Base-by-base conservation (phyloP, 2,888 invertebrate genomes). In the Archips xylosteana region DNA sequence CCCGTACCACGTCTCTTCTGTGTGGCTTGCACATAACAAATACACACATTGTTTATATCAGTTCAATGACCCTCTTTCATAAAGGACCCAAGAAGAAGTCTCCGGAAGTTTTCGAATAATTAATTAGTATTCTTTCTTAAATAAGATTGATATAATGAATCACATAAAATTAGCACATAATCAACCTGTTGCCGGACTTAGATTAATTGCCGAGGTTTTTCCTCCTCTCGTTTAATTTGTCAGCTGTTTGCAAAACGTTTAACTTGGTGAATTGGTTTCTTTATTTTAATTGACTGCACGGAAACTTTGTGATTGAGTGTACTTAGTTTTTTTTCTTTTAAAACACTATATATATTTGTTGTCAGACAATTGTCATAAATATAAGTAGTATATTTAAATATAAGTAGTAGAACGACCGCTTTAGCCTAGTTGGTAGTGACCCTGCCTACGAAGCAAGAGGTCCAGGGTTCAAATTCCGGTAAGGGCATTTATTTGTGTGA, bases 201-300 rank as follows among this genome's bases (percentile, higher is more conserved):
- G 47, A 72, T 72, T 57, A 72, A 68, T 68, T 57, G 39, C 67
- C 39, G 23, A 15, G 60, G 66, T 67, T 72, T 72, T 72, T 63
- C 57, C 47, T 49, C 39, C 5, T 32, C 5, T 32, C 36, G 32
- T 62, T 62, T 68, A 67, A 72, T 72, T 72, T 63, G 67, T 68
- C 72, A 61, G 61, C 15, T 72, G 57, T 72, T 72, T 45, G 67
- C 34, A 54, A n/a, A 72, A 10, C 72, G 57, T 61, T 68, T 63
- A 39, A 57, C 47, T 63, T 68, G 72, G 23, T 72, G 57, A 71
- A 63, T 72, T 72, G 62, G 47, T 72, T 68, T 67, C 67, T 47
- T 72, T 72, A 62, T 72, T 39, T 12, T 36, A 60, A n/a, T 32
- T 42, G 51, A 72, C 67, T 54, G 61, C 8, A 23, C 8, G 32